These are phyloP conservation scores for Hippocampus zosterae DNA, from an alignment of 2,113 vertebrate species.

Conservation along the genomic window DNA sequence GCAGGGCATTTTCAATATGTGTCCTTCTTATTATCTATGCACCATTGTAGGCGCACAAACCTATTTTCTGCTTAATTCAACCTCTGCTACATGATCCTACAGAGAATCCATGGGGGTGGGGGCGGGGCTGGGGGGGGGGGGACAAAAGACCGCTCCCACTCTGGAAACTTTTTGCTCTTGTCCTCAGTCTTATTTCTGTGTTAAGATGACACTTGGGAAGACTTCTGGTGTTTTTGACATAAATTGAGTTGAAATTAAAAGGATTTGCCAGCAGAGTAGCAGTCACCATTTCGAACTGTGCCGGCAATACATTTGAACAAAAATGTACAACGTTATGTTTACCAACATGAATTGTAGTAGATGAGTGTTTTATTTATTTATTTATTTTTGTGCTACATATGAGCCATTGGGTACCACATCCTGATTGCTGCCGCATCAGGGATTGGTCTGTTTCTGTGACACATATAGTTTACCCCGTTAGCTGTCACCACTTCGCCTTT, in stretches of 20 bases:
- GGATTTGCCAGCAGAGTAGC: conserved; percentile 46
- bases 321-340: conserved; percentile 10
- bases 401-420: conserved; percentile 50
- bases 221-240: conserved; percentile 39
- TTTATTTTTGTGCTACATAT: conserved; percentile 33
- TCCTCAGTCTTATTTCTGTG: too few species aligned
- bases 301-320: conserved; percentile 20
- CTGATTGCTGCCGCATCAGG: conserved; percentile 34
- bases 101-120: conserved; percentile 43
- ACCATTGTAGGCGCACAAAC: conserved; percentile 65
- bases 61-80: conserved; percentile 69
- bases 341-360: conserved; percentile 31
- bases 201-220: conserved; percentile 61
- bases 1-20: conserved; percentile 60
- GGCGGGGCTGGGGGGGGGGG: conserved; percentile 30
- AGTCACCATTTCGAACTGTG: conserved; percentile 16
- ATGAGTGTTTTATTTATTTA: conserved; percentile 40
- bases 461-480: conserved; percentile 51
- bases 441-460: conserved; percentile 40
- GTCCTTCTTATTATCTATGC: conserved; percentile 62
- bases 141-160: conserved; percentile 30
- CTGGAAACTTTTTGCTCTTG: conserved; percentile 44
- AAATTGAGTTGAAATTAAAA: conserved; percentile 52
- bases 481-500: conserved; percentile 59
- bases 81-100: conserved; percentile 57